These are phyloP conservation scores for Chiloscyllium punctatum DNA, from an alignment of 2,797 vertebrate species.

Conservation along the genomic window DNA sequence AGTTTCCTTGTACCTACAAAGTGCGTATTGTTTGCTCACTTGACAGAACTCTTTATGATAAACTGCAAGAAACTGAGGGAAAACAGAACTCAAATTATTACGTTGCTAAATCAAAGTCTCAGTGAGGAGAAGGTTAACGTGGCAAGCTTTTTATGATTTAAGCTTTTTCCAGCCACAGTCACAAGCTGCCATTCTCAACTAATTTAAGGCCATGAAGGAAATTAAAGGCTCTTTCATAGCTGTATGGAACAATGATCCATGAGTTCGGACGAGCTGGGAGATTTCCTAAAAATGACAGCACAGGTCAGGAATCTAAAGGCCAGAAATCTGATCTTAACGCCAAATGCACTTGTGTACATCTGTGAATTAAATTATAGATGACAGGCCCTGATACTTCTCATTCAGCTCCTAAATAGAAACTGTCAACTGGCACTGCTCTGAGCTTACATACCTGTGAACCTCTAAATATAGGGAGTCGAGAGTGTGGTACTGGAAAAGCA, in stretches of 20 bases:
- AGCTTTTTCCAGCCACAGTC: not conserved
- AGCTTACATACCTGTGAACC: not conserved
- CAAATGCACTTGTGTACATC: constrained; percentile 35
- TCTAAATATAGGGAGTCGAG: not conserved
- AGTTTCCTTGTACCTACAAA: not conserved
- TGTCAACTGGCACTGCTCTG: constrained; percentile 6
- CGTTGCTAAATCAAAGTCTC: not conserved
- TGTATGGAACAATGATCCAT: constrained; percentile 25
- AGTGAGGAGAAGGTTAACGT: not conserved
- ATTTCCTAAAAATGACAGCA: constrained; percentile 28
- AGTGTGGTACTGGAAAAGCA: no score
- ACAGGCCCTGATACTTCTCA: constrained; percentile 32
- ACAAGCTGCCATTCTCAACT: constrained; percentile 27
- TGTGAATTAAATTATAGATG: constrained; percentile 39
- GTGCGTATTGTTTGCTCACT: not conserved
- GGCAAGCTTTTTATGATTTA: not conserved
- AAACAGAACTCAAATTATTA: not conserved
- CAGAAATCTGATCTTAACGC: constrained; percentile 34
- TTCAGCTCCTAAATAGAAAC: constrained; percentile 34
- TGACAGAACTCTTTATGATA: not conserved
- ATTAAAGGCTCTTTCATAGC: constrained; percentile 14
- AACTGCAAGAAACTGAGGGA: not conserved
- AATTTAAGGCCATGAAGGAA: constrained; percentile 29
- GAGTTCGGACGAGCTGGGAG: constrained; percentile 9
- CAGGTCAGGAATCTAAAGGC: constrained; percentile 35